Evolutionary conservation across 2,888 invertebrate species (phyloP), one percentile per base, ranked within the genome.

Genomic region (Stenodema calcarata): DNA sequence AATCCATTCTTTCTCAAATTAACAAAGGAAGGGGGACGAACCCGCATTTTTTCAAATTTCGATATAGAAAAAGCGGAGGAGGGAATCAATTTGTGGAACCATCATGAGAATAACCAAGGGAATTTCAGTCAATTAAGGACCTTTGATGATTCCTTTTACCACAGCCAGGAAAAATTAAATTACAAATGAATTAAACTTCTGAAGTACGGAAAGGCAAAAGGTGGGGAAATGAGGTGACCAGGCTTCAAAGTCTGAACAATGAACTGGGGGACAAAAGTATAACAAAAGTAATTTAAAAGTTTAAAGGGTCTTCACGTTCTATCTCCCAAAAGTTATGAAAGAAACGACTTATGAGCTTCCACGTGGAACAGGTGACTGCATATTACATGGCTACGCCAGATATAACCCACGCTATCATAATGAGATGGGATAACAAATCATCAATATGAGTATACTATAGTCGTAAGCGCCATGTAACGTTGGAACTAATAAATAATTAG

Each of bases 181-280:
- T 30, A 41, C 35, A 41, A 35, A 73, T 30, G 28, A 73, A 73
- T 73, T 73, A 73, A 73, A 12, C 73, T 28, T 35, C 35, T n/a
- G 2, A 18, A 35, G 35, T 18, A 9, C 14, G 28, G 7, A 35
- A 73, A 14, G 14, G 7, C 35, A 73, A 6, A 28, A 18, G 35
- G 73, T 23, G 16, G 73, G 3, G 6, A 30, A 11, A 73, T 73
- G 30, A 41, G 41, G 41, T 41, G 73, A 35, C 35, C 41, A 73
- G 73, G 35, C 73, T 73, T 73, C 35, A 30, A 73, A 73, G 73
- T 73, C 73, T 12, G 23, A 62, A 73, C 30, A 73, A 73, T 73
- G 73, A 41, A 41, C 35, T 18, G 73, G 16, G 73, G 35, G 73
- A 73, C 73, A 73, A 73, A 70, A 70, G 28, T 35, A 70, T 70